Evolutionary conservation across 2,113 vertebrate species (phyloP).

Genomic region (Daubentonia madagascariensis): DNA sequence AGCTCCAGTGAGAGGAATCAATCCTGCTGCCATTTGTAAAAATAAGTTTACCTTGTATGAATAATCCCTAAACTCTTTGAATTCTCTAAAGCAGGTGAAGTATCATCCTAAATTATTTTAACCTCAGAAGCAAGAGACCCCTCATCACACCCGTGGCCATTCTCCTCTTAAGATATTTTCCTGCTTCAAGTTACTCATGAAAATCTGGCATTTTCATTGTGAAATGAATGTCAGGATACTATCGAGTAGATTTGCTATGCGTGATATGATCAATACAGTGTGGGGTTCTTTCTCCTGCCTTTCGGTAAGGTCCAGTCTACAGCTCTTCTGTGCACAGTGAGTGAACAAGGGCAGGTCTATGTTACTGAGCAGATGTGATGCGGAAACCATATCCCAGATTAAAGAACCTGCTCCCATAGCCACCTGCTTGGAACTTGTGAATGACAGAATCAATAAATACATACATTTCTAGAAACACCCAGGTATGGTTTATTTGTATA

Average conservation of each 20-base stretch:
- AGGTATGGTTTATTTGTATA: not conserved
- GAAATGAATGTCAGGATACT: not conserved
- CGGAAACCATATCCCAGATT: not conserved
- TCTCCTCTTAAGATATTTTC: not conserved
- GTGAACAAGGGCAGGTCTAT: no score
- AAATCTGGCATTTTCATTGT: not conserved
- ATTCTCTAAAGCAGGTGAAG: not conserved
- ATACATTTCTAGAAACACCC: not conserved
- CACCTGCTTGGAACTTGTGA: not conserved
- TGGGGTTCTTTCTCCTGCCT: not conserved
- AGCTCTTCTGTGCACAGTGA: not conserved
- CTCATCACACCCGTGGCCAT: not conserved
- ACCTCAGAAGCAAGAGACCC: not conserved
- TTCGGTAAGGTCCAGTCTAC: not conserved
- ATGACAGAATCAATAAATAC: not conserved
- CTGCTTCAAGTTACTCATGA: not conserved
- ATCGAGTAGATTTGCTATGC: not conserved
- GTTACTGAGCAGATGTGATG: not conserved
- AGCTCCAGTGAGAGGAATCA: not conserved
- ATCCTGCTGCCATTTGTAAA: not conserved
- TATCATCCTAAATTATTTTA: not conserved
- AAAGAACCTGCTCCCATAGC: not conserved
- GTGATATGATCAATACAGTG: fast-evolving
- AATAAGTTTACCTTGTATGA: not conserved
- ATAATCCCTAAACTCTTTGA: not conserved